A percentile compares a stretch with the other conserved stretches of the same genome.
Evolutionary conservation across 2,888 invertebrate species (phyloP).

Genomic region (Macrosoma leucophasiata): DNA sequence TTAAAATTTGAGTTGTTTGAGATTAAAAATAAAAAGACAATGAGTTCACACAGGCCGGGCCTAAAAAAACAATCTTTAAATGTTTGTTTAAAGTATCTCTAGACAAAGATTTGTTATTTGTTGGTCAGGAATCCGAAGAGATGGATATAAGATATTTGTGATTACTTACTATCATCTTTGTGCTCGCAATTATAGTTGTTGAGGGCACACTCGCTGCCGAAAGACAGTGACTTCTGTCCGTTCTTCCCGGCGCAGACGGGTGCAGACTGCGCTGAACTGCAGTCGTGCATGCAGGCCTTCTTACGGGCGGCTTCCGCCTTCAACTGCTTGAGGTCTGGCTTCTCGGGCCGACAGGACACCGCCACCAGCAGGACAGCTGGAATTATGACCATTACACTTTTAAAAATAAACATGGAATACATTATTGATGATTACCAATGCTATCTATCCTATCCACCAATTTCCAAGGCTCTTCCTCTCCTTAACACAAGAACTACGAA

Average conservation of each 20-base stretch:
- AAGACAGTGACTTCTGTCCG: constrained; percentile 73
- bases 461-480: too few relatives aligned
- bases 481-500: too few relatives aligned
- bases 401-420: neutral
- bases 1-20: too few relatives aligned
- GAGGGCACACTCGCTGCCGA: constrained; percentile 78
- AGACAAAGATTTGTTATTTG: too few relatives aligned
- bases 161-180: constrained; percentile 75
- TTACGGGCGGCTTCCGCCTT: constrained; percentile 74
- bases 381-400: constrained; percentile 24
- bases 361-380: constrained; percentile 56
- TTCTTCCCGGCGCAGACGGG: constrained; percentile 80
- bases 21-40: too few relatives aligned
- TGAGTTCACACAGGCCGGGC: too few relatives aligned
- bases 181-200: constrained; percentile 80
- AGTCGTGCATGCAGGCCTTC: constrained; percentile 75
- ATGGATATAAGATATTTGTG: neutral
- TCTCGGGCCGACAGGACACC: constrained; percentile 71
- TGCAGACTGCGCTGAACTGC: constrained; percentile 61
- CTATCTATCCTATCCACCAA: too few relatives aligned
- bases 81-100: too few relatives aligned
- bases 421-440: too few relatives aligned
- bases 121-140: too few relatives aligned
- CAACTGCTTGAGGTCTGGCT: constrained; percentile 75
- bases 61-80: too few relatives aligned